phyloP scores from a whole-genome alignment of 2,888 invertebrate species.

The Dasypolia templi region DNA sequence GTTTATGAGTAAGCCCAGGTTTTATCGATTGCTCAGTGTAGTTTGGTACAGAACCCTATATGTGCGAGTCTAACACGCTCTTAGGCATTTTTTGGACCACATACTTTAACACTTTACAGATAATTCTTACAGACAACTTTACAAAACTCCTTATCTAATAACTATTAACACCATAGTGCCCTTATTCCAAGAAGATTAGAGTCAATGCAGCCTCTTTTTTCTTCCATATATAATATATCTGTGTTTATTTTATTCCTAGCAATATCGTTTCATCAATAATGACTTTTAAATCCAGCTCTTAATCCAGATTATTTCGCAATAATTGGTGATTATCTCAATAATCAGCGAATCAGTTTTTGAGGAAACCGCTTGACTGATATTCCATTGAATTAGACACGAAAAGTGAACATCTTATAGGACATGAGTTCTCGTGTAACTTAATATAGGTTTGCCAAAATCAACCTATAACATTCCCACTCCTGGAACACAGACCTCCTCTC shows the following conservation, averaged over 20 bases:
- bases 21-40: neutral
- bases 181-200: neutral
- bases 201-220: no score
- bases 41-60: neutral
- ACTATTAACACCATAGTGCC: neutral
- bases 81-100: neutral
- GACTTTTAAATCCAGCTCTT: neutral
- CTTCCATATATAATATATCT: neutral
- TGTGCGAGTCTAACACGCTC: neutral
- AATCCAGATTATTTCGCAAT: conserved; percentile 5
- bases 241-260: no score
- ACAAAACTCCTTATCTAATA: neutral
- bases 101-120: neutral
- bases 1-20: neutral
- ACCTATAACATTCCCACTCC: neutral
- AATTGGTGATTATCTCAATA: neutral
- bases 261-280: neutral
- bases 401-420: neutral
- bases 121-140: neutral
- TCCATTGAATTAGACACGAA: neutral
- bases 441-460: no score
- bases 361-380: neutral
- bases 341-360: neutral
- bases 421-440: no score
- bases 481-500: no score